Evolutionary conservation across 2,888 invertebrate genomes (phyloP), one percentile per base, ranked within the genome.

Genomic region (Hipparchia semele): DNA sequence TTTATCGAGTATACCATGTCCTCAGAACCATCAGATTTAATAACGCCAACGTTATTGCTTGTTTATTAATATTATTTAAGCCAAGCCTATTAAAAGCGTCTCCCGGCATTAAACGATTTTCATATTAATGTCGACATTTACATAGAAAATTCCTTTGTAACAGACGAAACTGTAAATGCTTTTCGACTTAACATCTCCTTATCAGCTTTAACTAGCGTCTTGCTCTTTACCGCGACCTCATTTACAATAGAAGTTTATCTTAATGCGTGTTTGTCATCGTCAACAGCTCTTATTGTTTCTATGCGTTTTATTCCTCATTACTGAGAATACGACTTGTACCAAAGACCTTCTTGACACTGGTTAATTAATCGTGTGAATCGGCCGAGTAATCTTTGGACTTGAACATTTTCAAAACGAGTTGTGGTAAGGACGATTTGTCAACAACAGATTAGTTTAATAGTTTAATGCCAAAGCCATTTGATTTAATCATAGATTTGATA

Each of bases 1-100:
- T 46, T 46, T 49, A 53, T 39, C 53, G 33, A 65, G 39, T 53
- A n/a, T 53, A 53, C 53, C 53, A 53, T 53, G 51, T 65, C 13
- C 51, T 65, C 9, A 65, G 10, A 33, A 51, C 45, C 65, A 39
- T 66, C 62, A n/a, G 65, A 54, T 66, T 66, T 66, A 66, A 66
- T 66, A 66, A 66, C 33, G 65, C 33, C 65, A 54, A 53, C 54
- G 65, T 53, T 54, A 54, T 66, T 53, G 53, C 65, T 66, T 53
- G 65, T 66, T 66, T 54, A 53, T 54, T 66, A 66, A n/a, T 60
- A 56, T 56, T 13, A 49, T 62, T 46, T 62, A 62, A 62, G 45
- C 45, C 45, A 46, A 46, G 46, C 61, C 61, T 13, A 62, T 62
- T 62, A 62, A 62, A 49, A 62, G 62, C 62, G 46, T 49, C 62